Conservation (phyloP, 2,888 invertebrate species). For the Uropetala carovei region DNA sequence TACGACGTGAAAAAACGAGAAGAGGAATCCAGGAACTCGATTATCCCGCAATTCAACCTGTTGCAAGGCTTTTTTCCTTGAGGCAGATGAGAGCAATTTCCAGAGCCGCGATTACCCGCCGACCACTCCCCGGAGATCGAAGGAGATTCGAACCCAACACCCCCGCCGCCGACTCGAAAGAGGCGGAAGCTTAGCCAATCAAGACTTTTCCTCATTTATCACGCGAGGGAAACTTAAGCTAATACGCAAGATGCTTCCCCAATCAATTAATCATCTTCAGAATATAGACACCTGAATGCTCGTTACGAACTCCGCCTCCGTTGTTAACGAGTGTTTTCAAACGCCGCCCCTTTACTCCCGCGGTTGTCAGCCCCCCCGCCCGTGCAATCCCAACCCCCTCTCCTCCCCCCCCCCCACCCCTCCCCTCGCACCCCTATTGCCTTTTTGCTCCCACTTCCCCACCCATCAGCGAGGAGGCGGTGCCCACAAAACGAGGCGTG, state of each 20-base stretch:
- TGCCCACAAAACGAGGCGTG: slow-evolving; percentile 25
- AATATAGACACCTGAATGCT: slow-evolving; percentile 55
- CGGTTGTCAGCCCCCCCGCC: not conserved
- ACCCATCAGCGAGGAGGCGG: slow-evolving; percentile 11
- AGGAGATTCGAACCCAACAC: slow-evolving; percentile 9
- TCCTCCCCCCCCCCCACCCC: not conserved
- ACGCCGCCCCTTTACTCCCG: slow-evolving; percentile 36
- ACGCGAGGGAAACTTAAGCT: slow-evolving; percentile 41
- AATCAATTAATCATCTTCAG: slow-evolving; percentile 60
- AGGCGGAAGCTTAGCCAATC: not conserved
- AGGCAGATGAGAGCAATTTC: not conserved
- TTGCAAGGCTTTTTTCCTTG: not conserved
- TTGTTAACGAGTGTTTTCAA: slow-evolving; percentile 54
- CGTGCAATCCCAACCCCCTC: not conserved
- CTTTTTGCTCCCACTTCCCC: not conserved
- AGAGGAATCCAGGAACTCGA: too few relatives aligned
- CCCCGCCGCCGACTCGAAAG: not conserved
- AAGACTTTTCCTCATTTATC: slow-evolving; percentile 56
- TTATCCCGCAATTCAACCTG: too few relatives aligned
- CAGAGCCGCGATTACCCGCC: not conserved
- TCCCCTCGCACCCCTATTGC: not conserved
- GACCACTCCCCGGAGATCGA: not conserved
- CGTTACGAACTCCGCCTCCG: slow-evolving; percentile 57
- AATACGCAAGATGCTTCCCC: slow-evolving; percentile 38
- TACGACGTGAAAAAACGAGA: too few relatives aligned